Conservation (phyloP, 2,888 invertebrate genomes). For the Rosalia funebris region DNA sequence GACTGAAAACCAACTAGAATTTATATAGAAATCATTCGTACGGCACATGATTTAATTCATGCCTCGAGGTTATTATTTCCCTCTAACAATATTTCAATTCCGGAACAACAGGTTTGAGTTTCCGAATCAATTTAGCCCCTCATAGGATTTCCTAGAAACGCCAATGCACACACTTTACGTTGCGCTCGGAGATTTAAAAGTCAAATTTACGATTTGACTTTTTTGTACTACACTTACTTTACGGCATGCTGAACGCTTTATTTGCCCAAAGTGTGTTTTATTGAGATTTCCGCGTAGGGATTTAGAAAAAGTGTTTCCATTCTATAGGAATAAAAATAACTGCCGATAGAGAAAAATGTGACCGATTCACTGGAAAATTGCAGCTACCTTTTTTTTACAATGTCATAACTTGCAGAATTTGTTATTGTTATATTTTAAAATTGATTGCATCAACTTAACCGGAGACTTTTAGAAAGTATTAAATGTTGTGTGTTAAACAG, state of each 20-base stretch:
- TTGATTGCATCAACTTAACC: too few species aligned
- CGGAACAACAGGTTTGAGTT: too few species aligned
- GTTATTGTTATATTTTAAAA: too few species aligned
- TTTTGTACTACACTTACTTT: conserved; percentile 23
- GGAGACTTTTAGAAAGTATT: too few species aligned
- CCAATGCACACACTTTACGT: conserved; percentile 14
- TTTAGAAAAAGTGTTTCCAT: conserved; percentile 10
- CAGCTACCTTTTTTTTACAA: not conserved
- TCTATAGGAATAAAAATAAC: conserved; percentile 1
- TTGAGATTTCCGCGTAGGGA: conserved; percentile 17
- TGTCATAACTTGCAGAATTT: too few species aligned
- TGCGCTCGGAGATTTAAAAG: conserved; percentile 20
- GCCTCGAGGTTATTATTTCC: too few species aligned
- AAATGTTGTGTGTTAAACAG: too few species aligned
- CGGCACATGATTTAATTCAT: too few species aligned
- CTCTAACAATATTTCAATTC: too few species aligned
- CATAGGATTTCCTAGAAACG: not conserved
- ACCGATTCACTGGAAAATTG: not conserved
- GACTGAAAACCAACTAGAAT: too few species aligned
- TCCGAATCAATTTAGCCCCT: not conserved
- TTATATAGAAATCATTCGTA: too few species aligned
- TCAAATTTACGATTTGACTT: conserved; percentile 19
- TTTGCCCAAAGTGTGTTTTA: conserved; percentile 21
- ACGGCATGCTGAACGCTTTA: conserved; percentile 17
- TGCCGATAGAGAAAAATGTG: conserved; percentile 2